These are phyloP conservation scores for Antennarius maculatus DNA, from an alignment of 2,797 vertebrate species.

Conservation along the genomic window DNA sequence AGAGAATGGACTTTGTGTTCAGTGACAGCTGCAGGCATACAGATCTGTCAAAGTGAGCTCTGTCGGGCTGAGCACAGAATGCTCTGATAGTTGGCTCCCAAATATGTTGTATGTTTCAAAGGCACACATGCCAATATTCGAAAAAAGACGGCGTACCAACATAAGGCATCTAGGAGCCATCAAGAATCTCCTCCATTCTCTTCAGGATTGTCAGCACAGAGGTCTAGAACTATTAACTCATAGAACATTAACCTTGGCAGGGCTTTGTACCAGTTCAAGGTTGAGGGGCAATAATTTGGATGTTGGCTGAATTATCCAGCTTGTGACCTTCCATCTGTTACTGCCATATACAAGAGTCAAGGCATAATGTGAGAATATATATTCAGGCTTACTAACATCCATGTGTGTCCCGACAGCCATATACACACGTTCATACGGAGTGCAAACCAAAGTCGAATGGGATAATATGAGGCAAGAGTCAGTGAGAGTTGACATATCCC, in stretches of 20 bases:
- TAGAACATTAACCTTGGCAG: slow-evolving; percentile 78
- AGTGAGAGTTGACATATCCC: too few relatives aligned
- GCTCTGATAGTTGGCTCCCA: slow-evolving; percentile 70
- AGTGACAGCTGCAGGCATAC: slow-evolving; percentile 60
- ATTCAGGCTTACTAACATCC: slow-evolving; percentile 32
- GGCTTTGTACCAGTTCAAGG: slow-evolving; percentile 75
- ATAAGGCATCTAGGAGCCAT: slow-evolving; percentile 61
- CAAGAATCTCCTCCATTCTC: slow-evolving; percentile 49
- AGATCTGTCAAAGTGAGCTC: slow-evolving; percentile 55
- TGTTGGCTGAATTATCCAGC: slow-evolving; percentile 64
- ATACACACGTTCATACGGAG: neutral
- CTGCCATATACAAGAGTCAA: slow-evolving; percentile 45
- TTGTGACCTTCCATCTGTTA: slow-evolving; percentile 65
- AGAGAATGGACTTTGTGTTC: slow-evolving; percentile 27
- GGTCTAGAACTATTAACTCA: slow-evolving; percentile 74
- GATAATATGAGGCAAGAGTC: neutral
- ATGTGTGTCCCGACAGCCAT: neutral
- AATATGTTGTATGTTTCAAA: slow-evolving; percentile 70
- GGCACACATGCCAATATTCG: slow-evolving; percentile 77
- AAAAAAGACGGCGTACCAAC: slow-evolving; percentile 39
- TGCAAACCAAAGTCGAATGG: neutral
- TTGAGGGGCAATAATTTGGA: slow-evolving; percentile 75
- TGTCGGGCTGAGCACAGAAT: slow-evolving; percentile 32
- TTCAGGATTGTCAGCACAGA: slow-evolving; percentile 65
- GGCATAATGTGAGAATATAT: slow-evolving; percentile 46